Base-by-base conservation (phyloP, 2,888 invertebrate species). In the Tethea ocularis region DNA sequence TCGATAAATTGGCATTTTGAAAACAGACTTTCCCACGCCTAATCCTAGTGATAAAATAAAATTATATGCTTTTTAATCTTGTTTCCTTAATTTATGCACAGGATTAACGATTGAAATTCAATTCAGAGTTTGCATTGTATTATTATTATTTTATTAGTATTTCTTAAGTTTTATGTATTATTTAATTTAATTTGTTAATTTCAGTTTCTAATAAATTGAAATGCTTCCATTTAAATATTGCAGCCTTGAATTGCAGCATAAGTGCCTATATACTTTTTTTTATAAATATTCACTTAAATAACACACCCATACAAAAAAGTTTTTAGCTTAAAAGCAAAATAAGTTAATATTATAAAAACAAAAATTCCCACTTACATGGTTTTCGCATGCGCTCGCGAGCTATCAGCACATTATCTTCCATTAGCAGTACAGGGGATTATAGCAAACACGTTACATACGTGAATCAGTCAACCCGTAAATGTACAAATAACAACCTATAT, bases 401-500 rank as follows among this genome's bases (percentile, higher is more conserved):
- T 51, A 67, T 62, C 62, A 67, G 66, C 71, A 71, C 83, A 84
- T 89, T 86, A 88, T 83, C 86, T 86, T 86, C 90, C 91, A 90
- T 90, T 90, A 90, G 85, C 75, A 79, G 69, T 74, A 87, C 87
- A 86, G 62, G 72, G 88, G 90, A 90, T 91, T 91, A 89, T 83
- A 80, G 75, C 74, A 75, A 69, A 74, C 72, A 69, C 65, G 72
- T 65, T 72, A 73, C 76, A 69, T 62, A 38, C 38, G 58, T 20
- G 46, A 20, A 54, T 20, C 20, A 17, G 33, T 33, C 54, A 11
- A 46, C 46, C 46, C 20, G 17, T 46, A 4, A 46, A 46, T 46
- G 46, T 46, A n/a, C 46, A n/a, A 38, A n/a, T 38, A 6, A 6
- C 29, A 41, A 46, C 10, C 4, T 46, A 41, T 15, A 41, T 17